Base-by-base conservation (phyloP, 1,140 invertebrate genomes). In the Scaptomyza hsui region DNA sequence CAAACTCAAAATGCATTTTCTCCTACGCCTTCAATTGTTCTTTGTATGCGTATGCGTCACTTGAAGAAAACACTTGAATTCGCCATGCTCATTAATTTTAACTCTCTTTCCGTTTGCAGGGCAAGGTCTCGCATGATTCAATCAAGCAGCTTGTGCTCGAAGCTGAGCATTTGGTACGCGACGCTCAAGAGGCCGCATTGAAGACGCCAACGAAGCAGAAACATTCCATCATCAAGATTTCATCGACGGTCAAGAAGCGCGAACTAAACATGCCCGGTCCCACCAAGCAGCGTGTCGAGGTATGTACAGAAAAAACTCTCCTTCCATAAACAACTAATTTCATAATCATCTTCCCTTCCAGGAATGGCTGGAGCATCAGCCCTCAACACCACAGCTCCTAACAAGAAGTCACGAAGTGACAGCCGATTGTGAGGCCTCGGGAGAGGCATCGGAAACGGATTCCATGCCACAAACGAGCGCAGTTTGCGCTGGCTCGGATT, bases 401-500 rank as follows among this genome's bases (percentile, higher is more conserved):
- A 75, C 64, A 21, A 69, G 71, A 55, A 88, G 35, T 62, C 82
- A 71, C 49, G 61, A 72, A 26, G 55, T 51, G 12, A 47, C 64
- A 88, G 45, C 82, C 65, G 91, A 91, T 89, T 98, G 97, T 91
- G 97, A 98, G 89, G 97, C 97, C 0, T 97, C 97, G 70, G 96
- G 96, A 16, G 97, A 98, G 92, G 96, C 97, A 63, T 97, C 96
- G 9, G 90, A 91, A 60, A 89, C 90, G 48, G 96, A 96, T 80
- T 95, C 95, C 44, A 95, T 94, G 32, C 94, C 95, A 1, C 89
- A 88, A 1, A 29, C 59, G 0, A 65, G 45, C 2, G 60, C n/a
- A 1, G 42, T 26, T 7, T 62, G 42, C 1, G 77, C 51, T 19
- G 93, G 92, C 18, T 96, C 95, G 0, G 93, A 95, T 64, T 94